A percentile compares a stretch with the other conserved stretches of the same genome.
These are phyloP conservation scores for Rhagophthalmus giganteus DNA, from an alignment of 2,888 invertebrate species.

Conservation along the genomic window DNA sequence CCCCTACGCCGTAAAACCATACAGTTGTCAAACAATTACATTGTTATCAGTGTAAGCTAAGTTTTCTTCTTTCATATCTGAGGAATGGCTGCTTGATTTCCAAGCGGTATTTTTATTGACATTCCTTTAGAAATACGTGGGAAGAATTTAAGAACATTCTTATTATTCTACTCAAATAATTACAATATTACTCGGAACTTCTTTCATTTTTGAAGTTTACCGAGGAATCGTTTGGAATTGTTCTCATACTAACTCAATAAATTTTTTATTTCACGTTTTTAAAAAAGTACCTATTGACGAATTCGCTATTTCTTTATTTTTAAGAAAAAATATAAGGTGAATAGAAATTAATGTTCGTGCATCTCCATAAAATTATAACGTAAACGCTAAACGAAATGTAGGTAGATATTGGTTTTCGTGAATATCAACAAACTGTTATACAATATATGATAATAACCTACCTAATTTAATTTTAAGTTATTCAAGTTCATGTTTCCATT, in stretches of 20 bases:
- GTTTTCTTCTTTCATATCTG: constrained; percentile 33
- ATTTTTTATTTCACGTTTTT: constrained; percentile 23
- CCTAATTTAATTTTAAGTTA: constrained; percentile 35
- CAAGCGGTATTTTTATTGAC: constrained; percentile 41
- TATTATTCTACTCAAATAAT: constrained; percentile 38
- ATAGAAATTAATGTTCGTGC: constrained; percentile 19
- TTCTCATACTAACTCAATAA: constrained; percentile 16
- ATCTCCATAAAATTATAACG: no score
- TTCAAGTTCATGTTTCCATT: constrained; percentile 39
- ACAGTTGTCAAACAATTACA: constrained; percentile 35
- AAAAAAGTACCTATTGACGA: constrained; percentile 27
- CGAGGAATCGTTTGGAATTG: constrained; percentile 21
- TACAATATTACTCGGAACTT: constrained; percentile 32
- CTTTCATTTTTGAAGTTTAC: constrained; percentile 30
- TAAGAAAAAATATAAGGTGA: no score
- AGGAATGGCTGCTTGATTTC: constrained; percentile 39
- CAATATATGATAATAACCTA: constrained; percentile 17
- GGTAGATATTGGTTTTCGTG: no score
- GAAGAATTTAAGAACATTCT: constrained; percentile 38
- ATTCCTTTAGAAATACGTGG: constrained; percentile 36
- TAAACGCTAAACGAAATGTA: no score
- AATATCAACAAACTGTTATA: constrained; percentile 3
- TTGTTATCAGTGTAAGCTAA: constrained; percentile 32
- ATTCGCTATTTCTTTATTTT: no score
- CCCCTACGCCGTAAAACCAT: constrained; percentile 10